Evolutionary conservation across 2,113 vertebrate species (phyloP).

Genomic region (Odobenus rosmarus): DNA sequence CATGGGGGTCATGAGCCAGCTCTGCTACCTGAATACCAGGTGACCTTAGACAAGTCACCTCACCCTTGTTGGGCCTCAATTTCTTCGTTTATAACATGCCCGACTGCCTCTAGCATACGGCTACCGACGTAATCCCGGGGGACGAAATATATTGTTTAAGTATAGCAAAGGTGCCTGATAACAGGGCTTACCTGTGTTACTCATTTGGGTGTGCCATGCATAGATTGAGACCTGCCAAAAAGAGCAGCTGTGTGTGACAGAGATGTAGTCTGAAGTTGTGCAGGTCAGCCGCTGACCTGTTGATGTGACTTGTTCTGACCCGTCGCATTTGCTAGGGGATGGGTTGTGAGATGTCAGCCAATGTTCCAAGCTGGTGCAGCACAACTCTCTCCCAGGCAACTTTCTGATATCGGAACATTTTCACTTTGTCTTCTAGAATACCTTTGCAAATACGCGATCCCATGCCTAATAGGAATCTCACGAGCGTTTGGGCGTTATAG

Average conservation of each 20-base stretch:
- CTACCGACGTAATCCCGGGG: neutral
- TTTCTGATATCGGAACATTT: neutral
- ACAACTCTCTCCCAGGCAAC: neutral
- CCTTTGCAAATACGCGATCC: slow-evolving; percentile 93
- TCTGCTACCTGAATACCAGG: neutral
- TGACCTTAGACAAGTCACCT: neutral
- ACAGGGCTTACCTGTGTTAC: neutral
- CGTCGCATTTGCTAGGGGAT: neutral
- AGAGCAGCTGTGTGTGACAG: neutral
- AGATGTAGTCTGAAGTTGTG: neutral
- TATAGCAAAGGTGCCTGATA: neutral
- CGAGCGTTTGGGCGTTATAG: slow-evolving; percentile 97
- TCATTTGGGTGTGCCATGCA: neutral
- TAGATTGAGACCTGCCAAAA: neutral
- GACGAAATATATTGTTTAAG: neutral
- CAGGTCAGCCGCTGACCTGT: neutral
- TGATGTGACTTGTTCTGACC: neutral
- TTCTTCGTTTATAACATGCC: neutral
- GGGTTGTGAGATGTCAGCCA: neutral
- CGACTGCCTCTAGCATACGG: neutral
- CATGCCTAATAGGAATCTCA: slow-evolving; percentile 93
- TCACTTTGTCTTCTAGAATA: slow-evolving; percentile 87
- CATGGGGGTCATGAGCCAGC: neutral
- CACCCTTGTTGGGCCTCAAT: neutral
- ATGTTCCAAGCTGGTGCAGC: neutral